Conservation (phyloP, 2,113 vertebrate species). For the Ceyx margarethae region DNA sequence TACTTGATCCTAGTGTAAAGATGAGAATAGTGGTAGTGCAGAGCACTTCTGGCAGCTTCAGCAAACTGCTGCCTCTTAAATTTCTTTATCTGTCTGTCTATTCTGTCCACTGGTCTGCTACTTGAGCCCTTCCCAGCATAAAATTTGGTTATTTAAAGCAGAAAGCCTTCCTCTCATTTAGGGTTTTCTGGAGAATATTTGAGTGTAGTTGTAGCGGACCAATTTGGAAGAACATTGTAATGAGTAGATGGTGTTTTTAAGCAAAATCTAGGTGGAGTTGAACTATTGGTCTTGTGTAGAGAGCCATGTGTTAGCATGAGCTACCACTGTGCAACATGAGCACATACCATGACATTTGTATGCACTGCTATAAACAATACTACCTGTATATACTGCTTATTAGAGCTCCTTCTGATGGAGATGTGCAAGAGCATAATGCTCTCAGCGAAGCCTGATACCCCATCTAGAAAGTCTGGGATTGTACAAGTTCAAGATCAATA, state of each 20-base stretch:
- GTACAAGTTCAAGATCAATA: not conserved
- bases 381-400: not conserved
- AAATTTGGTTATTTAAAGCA: not conserved
- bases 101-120: not conserved
- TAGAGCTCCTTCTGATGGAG: not conserved
- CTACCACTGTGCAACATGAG: fast-evolving
- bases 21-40: not conserved
- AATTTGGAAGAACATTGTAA: not conserved
- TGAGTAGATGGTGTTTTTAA: not conserved
- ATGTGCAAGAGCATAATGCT: fast-evolving
- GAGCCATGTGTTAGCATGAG: fast-evolving
- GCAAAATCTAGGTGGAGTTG: not conserved
- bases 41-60: not conserved
- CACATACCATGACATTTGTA: not conserved
- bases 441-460: not conserved
- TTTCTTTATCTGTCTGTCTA: not conserved
- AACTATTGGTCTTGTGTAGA: not conserved
- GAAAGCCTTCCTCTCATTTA: not conserved
- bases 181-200: not conserved
- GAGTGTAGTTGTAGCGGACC: not conserved
- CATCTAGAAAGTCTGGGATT: not conserved
- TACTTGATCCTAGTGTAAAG: slow-evolving; percentile 16
- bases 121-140: not conserved
- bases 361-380: not conserved
- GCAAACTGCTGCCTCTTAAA: not conserved